These are phyloP conservation scores for Papilio xuthus DNA, from an alignment of 1,140 invertebrate genomes.

Conservation along the genomic window DNA sequence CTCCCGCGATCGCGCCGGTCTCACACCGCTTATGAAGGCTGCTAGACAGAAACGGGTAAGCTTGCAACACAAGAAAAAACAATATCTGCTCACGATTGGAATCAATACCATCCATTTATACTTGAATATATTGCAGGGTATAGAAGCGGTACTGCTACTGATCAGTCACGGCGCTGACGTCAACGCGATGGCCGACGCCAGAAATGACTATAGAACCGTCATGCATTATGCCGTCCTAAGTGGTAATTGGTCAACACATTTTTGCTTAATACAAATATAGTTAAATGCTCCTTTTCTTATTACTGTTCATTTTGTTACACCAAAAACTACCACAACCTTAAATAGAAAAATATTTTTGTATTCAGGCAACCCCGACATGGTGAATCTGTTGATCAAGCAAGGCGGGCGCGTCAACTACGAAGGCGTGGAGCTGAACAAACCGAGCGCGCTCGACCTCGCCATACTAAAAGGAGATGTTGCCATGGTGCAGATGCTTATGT, in stretches of 20 bases:
- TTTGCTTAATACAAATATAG: too few relatives aligned
- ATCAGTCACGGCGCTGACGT: constrained; percentile 91
- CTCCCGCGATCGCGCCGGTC: constrained; percentile 90
- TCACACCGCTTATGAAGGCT: constrained; percentile 95
- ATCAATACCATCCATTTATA: neutral
- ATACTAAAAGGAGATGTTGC: constrained; percentile 90
- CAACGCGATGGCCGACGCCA: constrained; percentile 89
- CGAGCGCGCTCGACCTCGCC: constrained; percentile 91
- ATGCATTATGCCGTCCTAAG: constrained; percentile 94
- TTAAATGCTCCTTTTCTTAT: too few relatives aligned
- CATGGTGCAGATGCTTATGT: constrained; percentile 86
- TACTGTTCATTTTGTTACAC: too few relatives aligned
- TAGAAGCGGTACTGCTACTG: constrained; percentile 89
- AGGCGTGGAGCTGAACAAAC: constrained; percentile 87
- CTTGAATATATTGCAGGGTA: constrained; percentile 81
- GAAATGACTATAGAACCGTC: constrained; percentile 91
- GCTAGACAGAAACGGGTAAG: constrained; percentile 88
- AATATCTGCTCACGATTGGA: neutral
- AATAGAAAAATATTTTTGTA: constrained; percentile 26
- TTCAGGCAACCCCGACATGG: constrained; percentile 86
- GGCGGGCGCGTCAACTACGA: constrained; percentile 87
- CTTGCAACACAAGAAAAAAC: neutral
- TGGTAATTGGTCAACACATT: constrained; percentile 71
- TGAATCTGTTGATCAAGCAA: constrained; percentile 91
- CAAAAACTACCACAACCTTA: neutral